Evolutionary conservation across 2,797 vertebrate species (phyloP).

Genomic region (Pogoniulus pusillus): DNA sequence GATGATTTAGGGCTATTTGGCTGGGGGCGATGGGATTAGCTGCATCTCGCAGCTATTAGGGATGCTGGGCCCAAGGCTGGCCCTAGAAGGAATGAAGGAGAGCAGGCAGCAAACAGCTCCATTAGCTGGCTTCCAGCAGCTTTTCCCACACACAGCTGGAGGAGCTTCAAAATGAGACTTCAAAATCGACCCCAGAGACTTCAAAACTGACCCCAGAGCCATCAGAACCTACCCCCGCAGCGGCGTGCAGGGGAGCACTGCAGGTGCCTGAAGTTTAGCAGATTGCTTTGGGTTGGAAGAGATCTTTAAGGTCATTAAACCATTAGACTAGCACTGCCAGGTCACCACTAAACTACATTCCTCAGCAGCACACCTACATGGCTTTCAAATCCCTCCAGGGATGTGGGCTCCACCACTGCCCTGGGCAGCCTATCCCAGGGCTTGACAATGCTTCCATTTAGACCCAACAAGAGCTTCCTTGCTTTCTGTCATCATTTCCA

Average conservation of each 20-base stretch:
- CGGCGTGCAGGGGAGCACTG: fast-evolving
- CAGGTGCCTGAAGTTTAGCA: not conserved
- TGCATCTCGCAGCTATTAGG: not conserved
- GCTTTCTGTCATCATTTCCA: not conserved
- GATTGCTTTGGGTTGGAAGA: too few relatives aligned
- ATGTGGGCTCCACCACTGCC: too few relatives aligned
- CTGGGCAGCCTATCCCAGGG: too few relatives aligned
- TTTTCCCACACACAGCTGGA: not conserved
- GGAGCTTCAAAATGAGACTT: not conserved
- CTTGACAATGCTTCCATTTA: not conserved
- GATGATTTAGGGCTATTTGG: slow-evolving; percentile 22
- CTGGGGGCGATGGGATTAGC: not conserved
- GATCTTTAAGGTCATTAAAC: too few relatives aligned
- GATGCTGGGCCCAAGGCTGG: not conserved
- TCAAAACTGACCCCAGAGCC: not conserved
- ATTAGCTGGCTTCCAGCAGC: not conserved
- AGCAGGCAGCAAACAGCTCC: not conserved
- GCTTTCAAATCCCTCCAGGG: too few relatives aligned
- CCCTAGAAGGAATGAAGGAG: not conserved
- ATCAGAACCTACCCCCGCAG: not conserved
- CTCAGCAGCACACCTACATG: too few relatives aligned
- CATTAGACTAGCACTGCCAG: too few relatives aligned
- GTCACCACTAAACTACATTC: too few relatives aligned
- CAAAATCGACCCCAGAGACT: not conserved
- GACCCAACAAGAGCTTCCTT: not conserved